Evolutionary conservation across 1,140 invertebrate species (phyloP).

Genomic region (Heliconius himera): DNA sequence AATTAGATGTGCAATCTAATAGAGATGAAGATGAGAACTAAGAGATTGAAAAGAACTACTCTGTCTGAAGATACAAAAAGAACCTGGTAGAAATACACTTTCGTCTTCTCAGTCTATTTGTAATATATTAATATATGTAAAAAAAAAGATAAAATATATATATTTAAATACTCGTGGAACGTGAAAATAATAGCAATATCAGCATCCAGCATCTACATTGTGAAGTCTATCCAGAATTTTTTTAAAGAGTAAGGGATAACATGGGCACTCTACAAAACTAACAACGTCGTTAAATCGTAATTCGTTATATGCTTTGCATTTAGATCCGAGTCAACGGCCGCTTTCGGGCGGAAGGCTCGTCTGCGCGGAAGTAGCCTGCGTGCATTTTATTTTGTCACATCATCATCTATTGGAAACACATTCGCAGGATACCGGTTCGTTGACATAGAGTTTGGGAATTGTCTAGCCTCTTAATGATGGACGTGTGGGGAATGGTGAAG

Average conservation of each 20-base stretch:
- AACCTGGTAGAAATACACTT: too few species aligned
- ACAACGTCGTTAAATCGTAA: constrained; percentile 49
- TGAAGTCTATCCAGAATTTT: too few species aligned
- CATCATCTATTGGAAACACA: constrained; percentile 45
- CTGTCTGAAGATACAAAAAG: too few species aligned
- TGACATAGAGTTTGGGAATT: constrained; percentile 37
- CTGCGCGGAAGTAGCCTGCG: constrained; percentile 48
- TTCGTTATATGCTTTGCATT: constrained; percentile 46
- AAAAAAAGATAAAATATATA: too few species aligned
- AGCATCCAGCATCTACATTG: too few species aligned
- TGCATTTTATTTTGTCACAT: constrained; percentile 50
- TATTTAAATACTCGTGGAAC: too few species aligned
- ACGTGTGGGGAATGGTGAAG: constrained; percentile 23
- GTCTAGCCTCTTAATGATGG: constrained; percentile 37
- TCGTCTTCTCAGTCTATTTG: too few species aligned
- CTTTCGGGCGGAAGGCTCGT: constrained; percentile 42
- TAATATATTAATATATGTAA: too few species aligned
- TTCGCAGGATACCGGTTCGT: constrained; percentile 47
- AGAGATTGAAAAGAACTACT: too few species aligned
- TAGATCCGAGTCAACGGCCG: constrained; percentile 45
- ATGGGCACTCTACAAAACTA: constrained; percentile 28
- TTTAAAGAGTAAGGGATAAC: neutral
- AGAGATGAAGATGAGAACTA: too few species aligned
- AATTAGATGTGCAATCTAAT: too few species aligned
- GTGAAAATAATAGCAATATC: too few species aligned